Base-by-base conservation (phyloP, 2,888 invertebrate genomes). In the Thecophora atra region DNA sequence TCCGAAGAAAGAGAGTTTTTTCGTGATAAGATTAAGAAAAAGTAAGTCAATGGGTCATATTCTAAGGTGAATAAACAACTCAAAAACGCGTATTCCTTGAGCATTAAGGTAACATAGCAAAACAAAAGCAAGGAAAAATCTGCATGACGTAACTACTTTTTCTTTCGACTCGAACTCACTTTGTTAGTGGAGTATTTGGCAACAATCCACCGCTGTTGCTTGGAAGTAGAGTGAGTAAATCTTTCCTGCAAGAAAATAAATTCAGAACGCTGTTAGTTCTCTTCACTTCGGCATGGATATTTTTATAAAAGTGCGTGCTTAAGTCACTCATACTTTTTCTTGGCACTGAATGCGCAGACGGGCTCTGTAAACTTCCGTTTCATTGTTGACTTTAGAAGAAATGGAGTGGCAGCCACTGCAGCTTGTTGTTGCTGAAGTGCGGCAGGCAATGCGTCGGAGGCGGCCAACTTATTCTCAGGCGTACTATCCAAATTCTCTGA, bases 311-410 rank as follows among this genome's bases (percentile, higher is more conserved):
- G 15, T 28, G 60, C 44, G n/a, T 69, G 42, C 8, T 58, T 3
- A 47, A 60, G 24, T 64, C 28, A 7, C 42, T 74, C 73, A 73
- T 76, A 93, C 93, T 91, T 92, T 80, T 91, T 92, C 85, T 92
- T 93, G 19, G 88, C 87, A 80, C 90, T 91, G 79, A 91, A 88
- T 44, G 90, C 90, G 74, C 87, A 84, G 17, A 87, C 81, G 74
- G 87, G 82, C 74, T 92, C 91, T 26, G 85, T 74, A 60, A 87
- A 88, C 85, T 91, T 92, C 69, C 92, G 87, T 82, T 93, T 93
- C 73, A 91, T 90, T 0, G 89, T 88, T 11, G 90, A 90, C 79
- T 89, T 89, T 80, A 89, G 90, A 42, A 89, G 90, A 42, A 90
- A 88, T 0, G 92, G 91, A 7, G 91, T 91, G 17, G 72, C 71